Percentiles rank a stretch among this genome's conserved stretches.
Evolutionary conservation across 2,797 vertebrate species (phyloP).

Genomic region (Chrysolophus pictus): DNA sequence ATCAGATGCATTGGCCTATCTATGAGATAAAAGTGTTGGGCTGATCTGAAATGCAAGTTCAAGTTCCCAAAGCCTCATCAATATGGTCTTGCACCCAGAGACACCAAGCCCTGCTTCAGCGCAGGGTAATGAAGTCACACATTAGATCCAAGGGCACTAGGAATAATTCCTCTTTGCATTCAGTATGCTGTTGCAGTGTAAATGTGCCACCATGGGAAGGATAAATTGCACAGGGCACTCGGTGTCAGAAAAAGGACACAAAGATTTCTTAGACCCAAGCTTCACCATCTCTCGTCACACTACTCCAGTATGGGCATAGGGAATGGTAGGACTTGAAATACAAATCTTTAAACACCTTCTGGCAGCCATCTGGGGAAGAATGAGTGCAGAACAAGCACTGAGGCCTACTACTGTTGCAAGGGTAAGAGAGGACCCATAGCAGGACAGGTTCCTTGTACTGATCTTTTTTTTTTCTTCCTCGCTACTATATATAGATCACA

Average conservation of each 20-base stretch:
- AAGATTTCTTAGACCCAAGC: background rate
- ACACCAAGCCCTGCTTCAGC: background rate
- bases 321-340: background rate
- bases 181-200: background rate
- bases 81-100: background rate
- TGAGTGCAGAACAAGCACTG: background rate
- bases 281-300: background rate
- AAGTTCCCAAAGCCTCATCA: background rate
- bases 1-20: background rate
- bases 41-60: background rate
- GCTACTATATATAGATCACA: background rate
- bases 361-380: background rate
- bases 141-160: background rate
- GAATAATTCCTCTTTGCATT: background rate
- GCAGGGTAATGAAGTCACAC: background rate
- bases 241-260: background rate
- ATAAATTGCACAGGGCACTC: background rate
- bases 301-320: rapidly evolving
- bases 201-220: background rate
- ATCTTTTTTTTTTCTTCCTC: too few species aligned
- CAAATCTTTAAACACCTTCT: background rate
- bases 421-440: background rate
- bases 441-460: background rate
- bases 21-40: background rate
- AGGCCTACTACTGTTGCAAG: rapidly evolving